Percentiles rank a stretch among this genome's conserved stretches.
phyloP scores from a whole-genome alignment of 37 sponge, comb jelly and placozoan genomes.

The Axinella damicornis region DNA sequence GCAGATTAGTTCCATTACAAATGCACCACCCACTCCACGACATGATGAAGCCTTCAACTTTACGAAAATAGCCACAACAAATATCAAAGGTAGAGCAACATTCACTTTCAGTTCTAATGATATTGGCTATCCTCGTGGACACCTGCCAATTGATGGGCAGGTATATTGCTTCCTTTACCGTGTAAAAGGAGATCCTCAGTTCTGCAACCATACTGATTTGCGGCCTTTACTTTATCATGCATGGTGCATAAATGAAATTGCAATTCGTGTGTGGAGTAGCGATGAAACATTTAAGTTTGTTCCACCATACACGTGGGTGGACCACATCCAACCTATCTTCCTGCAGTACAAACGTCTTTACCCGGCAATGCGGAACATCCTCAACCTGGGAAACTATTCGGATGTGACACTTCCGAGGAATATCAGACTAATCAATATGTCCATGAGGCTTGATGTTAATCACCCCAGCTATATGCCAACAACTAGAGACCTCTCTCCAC shows the following conservation, averaged over 20 bases:
- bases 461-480: slow-evolving; percentile 79
- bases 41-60: no score
- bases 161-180: slow-evolving; percentile 33
- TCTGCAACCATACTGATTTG: no score
- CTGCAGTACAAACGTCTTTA: slow-evolving; percentile 29
- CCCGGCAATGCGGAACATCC: slow-evolving; percentile 46
- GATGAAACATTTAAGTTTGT: no score
- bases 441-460: slow-evolving; percentile 21
- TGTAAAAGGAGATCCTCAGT: no score
- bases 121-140: background rate
- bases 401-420: slow-evolving; percentile 31
- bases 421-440: slow-evolving; percentile 2
- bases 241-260: no score
- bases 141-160: slow-evolving; percentile 47
- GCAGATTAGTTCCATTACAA: no score
- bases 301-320: slow-evolving; percentile 49
- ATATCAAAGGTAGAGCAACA: slow-evolving; percentile 8
- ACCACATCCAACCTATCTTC: slow-evolving; percentile 49
- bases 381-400: slow-evolving; percentile 38
- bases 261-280: no score
- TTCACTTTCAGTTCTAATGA: slow-evolving; percentile 20
- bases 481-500: slow-evolving; percentile 47
- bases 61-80: no score
- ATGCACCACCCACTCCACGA: no score
- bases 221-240: no score